phyloP scores from a whole-genome alignment of 2,113 vertebrate genomes.

The Nansenia antarctica region DNA sequence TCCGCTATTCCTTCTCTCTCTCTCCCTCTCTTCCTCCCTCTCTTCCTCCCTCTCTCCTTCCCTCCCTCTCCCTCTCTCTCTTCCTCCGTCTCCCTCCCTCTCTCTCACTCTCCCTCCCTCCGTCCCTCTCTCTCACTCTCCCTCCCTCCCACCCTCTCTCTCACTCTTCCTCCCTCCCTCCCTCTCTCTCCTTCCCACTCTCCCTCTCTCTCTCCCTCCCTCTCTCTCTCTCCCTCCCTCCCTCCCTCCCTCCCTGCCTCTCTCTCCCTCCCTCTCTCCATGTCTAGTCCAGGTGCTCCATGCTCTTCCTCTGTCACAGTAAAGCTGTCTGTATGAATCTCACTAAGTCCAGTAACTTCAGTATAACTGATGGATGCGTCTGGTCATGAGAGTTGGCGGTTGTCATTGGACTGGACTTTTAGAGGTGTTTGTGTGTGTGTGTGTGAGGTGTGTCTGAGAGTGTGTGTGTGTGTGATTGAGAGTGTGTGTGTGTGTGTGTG shows the following conservation, averaged over 20 bases:
- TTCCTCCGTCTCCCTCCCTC: neutral
- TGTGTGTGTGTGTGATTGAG: neutral
- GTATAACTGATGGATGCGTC: neutral
- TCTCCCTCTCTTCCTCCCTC: conserved; percentile 24
- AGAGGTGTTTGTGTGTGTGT: neutral
- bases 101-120: neutral
- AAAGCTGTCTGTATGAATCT: too few species aligned
- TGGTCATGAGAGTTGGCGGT: neutral
- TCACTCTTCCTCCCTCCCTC: neutral
- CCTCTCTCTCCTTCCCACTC: neutral
- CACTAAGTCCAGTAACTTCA: neutral
- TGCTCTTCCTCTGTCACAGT: too few species aligned
- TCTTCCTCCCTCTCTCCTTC: neutral
- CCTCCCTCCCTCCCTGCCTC: too few species aligned
- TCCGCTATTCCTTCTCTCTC: neutral
- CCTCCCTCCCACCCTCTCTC: neutral
- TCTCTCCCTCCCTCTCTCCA: too few species aligned
- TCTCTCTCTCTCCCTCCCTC: neutral
- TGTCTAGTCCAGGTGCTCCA: too few species aligned
- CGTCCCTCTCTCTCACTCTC: conserved; percentile 3
- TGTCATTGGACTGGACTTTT: neutral
- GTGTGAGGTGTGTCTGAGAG: neutral
- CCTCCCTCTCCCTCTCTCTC: neutral
- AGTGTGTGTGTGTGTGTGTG: neutral
- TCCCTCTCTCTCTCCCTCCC: neutral